A percentile compares a stretch with the other conserved stretches of the same genome.
Evolutionary conservation across 2,113 vertebrate species (phyloP).

Genomic region (Neomonachus schauinslandi): DNA sequence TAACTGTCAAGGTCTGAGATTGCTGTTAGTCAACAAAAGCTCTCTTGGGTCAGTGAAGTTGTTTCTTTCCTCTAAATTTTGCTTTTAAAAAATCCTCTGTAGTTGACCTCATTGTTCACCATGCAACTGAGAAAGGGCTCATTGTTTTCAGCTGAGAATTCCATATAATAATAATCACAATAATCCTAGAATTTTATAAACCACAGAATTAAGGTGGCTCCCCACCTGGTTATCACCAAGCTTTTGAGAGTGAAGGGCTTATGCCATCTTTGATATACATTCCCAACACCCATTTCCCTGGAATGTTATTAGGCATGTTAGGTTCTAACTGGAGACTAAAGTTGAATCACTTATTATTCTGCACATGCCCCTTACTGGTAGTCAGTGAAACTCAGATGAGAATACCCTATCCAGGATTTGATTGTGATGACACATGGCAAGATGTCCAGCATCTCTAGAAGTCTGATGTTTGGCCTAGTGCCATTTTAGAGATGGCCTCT

Average conservation of each 20-base stretch:
- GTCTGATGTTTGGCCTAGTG: slow-evolving; percentile 57
- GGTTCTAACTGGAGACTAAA: not conserved
- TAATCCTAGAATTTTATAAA: slow-evolving; percentile 22
- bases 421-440: slow-evolving; percentile 57
- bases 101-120: slow-evolving; percentile 47
- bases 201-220: not conserved
- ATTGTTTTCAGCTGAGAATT: slow-evolving; percentile 39
- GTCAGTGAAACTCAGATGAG: slow-evolving; percentile 48
- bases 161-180: not conserved
- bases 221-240: not conserved
- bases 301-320: not conserved
- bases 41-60: slow-evolving; percentile 41
- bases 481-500: slow-evolving; percentile 59
- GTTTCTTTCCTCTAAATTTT: slow-evolving; percentile 51
- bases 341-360: slow-evolving; percentile 62
- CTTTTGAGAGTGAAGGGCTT: not conserved
- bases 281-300: not conserved
- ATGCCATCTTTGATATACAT: not conserved
- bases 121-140: slow-evolving; percentile 6
- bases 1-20: slow-evolving; percentile 7
- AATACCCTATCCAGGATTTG: slow-evolving; percentile 40
- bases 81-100: slow-evolving; percentile 42
- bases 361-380: slow-evolving; percentile 65
- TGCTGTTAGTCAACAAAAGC: slow-evolving; percentile 38
- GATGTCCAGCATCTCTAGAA: slow-evolving; percentile 61